These are phyloP conservation scores for Trichosurus vulpecula DNA, from an alignment of 2,797 vertebrate genomes.

Conservation along the genomic window DNA sequence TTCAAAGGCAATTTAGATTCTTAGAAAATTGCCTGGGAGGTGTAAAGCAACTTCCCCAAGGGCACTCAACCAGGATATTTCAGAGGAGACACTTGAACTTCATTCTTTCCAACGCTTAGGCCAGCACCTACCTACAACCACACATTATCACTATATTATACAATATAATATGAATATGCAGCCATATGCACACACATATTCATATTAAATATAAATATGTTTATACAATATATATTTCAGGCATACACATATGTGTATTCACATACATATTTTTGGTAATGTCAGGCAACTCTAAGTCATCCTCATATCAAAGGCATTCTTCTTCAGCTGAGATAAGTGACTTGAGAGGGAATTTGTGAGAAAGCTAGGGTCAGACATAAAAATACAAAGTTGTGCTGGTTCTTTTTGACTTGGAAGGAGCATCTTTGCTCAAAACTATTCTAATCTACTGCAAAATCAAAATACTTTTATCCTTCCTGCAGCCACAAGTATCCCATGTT, in stretches of 20 bases:
- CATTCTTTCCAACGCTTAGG: neutral
- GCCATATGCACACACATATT: neutral
- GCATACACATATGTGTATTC: neutral
- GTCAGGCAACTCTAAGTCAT: neutral
- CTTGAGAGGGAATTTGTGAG: neutral
- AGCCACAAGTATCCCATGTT: neutral
- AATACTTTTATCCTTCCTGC: neutral
- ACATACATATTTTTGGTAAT: neutral
- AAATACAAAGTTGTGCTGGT: neutral
- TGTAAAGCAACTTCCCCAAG: neutral
- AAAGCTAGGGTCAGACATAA: neutral
- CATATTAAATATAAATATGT: neutral
- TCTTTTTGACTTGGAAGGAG: neutral
- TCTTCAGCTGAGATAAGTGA: neutral
- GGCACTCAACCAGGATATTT: neutral
- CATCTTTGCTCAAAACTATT: neutral
- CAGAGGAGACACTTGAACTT: neutral
- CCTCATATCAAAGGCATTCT: neutral
- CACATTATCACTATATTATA: neutral
- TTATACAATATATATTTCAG: neutral
- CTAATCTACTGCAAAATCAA: neutral
- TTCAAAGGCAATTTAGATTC: neutral
- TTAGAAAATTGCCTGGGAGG: neutral
- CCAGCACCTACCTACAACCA: neutral
- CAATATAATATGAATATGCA: neutral